Conservation (phyloP, 1,140 invertebrate genomes). For the Helicoverpa armigera region DNA sequence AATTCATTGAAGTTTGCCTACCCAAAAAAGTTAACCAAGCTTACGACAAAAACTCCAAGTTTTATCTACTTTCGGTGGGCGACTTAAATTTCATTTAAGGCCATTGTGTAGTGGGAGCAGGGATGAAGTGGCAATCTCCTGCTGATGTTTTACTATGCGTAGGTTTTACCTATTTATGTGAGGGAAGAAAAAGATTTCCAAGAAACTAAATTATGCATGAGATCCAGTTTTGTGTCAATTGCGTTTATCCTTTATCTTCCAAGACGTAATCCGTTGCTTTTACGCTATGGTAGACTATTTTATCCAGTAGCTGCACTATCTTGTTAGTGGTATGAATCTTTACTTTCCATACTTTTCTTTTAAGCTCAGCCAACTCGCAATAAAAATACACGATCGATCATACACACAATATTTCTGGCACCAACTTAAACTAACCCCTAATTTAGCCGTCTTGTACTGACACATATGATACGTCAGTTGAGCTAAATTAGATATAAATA, state of each 20-base stretch:
- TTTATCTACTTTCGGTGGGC: constrained; percentile 50
- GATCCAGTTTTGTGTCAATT: not conserved
- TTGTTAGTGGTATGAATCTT: not conserved
- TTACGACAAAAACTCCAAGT: constrained; percentile 48
- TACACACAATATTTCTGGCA: constrained; percentile 6
- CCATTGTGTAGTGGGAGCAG: constrained; percentile 22
- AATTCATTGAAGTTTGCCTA: constrained; percentile 47
- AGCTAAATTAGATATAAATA: constrained; percentile 5
- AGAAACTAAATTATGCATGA: not conserved
- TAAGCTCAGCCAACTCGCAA: not conserved
- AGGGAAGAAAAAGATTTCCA: constrained; percentile 10
- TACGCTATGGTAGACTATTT: not conserved
- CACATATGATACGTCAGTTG: not conserved
- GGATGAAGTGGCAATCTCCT: constrained; percentile 19
- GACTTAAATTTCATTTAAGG: constrained; percentile 56
- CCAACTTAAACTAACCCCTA: constrained; percentile 13
- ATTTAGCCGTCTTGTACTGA: constrained; percentile 1
- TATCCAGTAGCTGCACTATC: too few species aligned
- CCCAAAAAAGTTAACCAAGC: constrained; percentile 46
- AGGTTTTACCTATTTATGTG: constrained; percentile 14
- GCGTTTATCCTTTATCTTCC: not conserved
- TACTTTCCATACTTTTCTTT: not conserved
- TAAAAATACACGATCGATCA: constrained; percentile 15
- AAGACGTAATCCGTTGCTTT: not conserved
- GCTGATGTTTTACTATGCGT: constrained; percentile 5